phyloP scores from a whole-genome alignment of 2,797 vertebrate species.

The Anabas testudineus region DNA sequence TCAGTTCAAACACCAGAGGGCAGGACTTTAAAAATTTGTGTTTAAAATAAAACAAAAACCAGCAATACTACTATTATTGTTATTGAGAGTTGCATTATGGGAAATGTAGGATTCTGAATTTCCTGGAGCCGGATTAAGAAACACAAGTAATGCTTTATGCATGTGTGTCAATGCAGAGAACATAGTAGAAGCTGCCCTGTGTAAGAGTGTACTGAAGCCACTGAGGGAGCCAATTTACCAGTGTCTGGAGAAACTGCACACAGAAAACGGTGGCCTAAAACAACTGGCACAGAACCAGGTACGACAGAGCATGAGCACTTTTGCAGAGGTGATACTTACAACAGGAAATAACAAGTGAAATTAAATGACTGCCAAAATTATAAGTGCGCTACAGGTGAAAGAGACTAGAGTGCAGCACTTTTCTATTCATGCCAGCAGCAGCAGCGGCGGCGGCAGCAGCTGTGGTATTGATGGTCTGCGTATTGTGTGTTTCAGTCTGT shows the following conservation, averaged over 20 bases:
- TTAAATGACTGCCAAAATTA: background rate
- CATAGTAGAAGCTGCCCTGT: slow-evolving; percentile 92
- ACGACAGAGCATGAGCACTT: background rate
- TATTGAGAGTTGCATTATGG: background rate
- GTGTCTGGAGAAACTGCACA: slow-evolving; percentile 89
- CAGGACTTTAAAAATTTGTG: no score
- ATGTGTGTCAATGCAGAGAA: slow-evolving; percentile 81
- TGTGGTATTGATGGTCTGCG: slow-evolving; percentile 15
- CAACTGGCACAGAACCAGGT: slow-evolving; percentile 92
- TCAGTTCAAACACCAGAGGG: no score
- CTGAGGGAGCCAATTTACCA: slow-evolving; percentile 89
- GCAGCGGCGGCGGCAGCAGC: background rate
- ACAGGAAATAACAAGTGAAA: no score
- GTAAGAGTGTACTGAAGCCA: slow-evolving; percentile 96
- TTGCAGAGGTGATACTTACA: no score
- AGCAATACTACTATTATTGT: no score
- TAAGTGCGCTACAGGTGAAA: background rate
- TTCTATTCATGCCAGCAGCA: background rate
- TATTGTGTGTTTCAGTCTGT: slow-evolving; percentile 57
- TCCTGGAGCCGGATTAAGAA: background rate
- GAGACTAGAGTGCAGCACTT: background rate
- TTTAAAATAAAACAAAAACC: no score
- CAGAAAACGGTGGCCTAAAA: slow-evolving; percentile 82
- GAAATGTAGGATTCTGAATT: background rate
- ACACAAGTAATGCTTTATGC: no score